These are phyloP conservation scores for Dermatemys mawii DNA, from an alignment of 2,113 vertebrate species.

Conservation along the genomic window DNA sequence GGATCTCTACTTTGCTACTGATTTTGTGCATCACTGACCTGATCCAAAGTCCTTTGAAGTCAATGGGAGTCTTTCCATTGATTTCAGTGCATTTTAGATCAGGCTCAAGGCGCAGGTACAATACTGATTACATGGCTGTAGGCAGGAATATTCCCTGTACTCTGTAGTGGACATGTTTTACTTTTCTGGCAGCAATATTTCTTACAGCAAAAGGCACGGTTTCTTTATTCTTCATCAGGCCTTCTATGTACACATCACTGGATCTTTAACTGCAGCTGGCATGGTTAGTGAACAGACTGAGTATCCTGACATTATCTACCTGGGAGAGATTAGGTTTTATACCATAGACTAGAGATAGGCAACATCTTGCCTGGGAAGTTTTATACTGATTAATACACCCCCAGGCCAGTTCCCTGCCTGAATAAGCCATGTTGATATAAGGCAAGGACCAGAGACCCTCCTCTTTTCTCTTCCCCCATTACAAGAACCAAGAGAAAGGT, in stretches of 20 bases:
- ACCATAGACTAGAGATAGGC: background rate
- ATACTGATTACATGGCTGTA: fast-evolving
- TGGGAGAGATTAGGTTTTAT: background rate
- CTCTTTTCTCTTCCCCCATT: background rate
- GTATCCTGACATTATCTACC: background rate
- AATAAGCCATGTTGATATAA: background rate
- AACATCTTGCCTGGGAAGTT: background rate
- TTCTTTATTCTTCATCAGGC: background rate
- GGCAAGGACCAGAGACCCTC: background rate
- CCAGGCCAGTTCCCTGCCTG: background rate
- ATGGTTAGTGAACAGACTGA: background rate
- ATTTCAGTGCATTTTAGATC: background rate
- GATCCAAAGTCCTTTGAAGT: background rate
- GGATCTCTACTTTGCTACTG: background rate
- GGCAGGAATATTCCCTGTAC: background rate
- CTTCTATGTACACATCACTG: background rate
- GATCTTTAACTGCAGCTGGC: background rate
- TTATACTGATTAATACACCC: background rate
- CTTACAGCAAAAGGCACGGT: background rate
- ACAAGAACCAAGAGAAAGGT: background rate
- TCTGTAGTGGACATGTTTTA: fast-evolving
- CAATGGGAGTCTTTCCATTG: background rate
- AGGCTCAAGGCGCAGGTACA: background rate
- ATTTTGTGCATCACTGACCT: background rate
- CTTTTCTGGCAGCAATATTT: background rate